These are phyloP conservation scores for Caenorhabditis auriculariae DNA, from an alignment of 2,888 invertebrate species.

Conservation along the genomic window DNA sequence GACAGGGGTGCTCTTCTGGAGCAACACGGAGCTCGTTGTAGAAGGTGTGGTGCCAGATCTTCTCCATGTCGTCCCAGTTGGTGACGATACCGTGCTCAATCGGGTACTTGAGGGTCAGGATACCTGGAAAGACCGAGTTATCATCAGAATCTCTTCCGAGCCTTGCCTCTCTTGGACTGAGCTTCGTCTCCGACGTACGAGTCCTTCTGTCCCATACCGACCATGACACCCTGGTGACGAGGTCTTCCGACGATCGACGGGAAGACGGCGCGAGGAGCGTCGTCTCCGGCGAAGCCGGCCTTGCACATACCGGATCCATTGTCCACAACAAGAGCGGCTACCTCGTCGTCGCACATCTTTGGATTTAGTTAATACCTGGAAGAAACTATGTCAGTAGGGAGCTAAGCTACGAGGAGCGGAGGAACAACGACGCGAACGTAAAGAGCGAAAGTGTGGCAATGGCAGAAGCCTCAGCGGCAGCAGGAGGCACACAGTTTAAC, in stretches of 20 bases:
- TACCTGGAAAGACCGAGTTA: slow-evolving; percentile 68
- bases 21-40: slow-evolving; percentile 95
- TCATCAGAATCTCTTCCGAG: neutral
- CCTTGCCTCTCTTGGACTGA: slow-evolving; percentile 75
- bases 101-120: slow-evolving; percentile 88
- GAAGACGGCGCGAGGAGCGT: slow-evolving; percentile 80
- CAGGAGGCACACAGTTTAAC: too few relatives aligned
- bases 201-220: slow-evolving; percentile 59
- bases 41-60: slow-evolving; percentile 98
- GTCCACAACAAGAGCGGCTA: slow-evolving; percentile 70
- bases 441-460: too few relatives aligned
- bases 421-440: too few relatives aligned
- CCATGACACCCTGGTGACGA: slow-evolving; percentile 72
- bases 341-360: slow-evolving; percentile 77
- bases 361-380: neutral
- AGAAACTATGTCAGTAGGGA: too few relatives aligned
- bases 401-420: too few relatives aligned
- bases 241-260: slow-evolving; percentile 79
- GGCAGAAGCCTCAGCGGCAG: too few relatives aligned
- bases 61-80: slow-evolving; percentile 98
- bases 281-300: slow-evolving; percentile 77
- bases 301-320: slow-evolving; percentile 71
- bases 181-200: slow-evolving; percentile 52
- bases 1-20: slow-evolving; percentile 89
- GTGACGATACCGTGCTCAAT: slow-evolving; percentile 94